A percentile compares a stretch with the other conserved stretches of the same genome.
phyloP scores from a whole-genome alignment of 1,140 invertebrate species.

The Pogonomyrmex barbatus region DNA sequence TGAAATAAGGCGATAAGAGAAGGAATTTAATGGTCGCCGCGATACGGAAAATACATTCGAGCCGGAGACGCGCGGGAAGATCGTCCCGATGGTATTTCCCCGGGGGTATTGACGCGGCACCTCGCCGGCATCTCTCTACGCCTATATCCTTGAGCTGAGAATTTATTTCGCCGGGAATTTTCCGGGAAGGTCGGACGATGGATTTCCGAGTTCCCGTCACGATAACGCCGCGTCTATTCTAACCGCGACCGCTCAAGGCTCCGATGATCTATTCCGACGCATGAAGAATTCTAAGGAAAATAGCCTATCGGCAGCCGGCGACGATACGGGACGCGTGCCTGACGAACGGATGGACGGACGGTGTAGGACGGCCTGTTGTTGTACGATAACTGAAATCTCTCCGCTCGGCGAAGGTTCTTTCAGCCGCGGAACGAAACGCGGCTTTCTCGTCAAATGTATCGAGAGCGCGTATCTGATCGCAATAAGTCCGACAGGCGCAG shows the following conservation, averaged over 20 bases:
- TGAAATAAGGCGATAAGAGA: not conserved
- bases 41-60: not conserved
- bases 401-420: not conserved
- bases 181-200: not conserved
- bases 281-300: not conserved
- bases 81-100: not conserved
- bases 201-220: conserved; percentile 26
- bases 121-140: not conserved
- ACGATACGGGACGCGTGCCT: not conserved
- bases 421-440: not conserved
- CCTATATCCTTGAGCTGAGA: not conserved
- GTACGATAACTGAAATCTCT: conserved; percentile 21
- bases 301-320: not conserved
- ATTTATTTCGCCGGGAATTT: not conserved
- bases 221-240: conserved; percentile 22
- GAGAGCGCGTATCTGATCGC: not conserved
- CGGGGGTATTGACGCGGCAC: not conserved
- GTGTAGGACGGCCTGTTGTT: not conserved
- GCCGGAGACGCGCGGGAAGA: not conserved
- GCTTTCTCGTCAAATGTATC: not conserved
- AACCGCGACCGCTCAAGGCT: conserved; percentile 24
- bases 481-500: not conserved
- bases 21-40: not conserved
- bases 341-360: not conserved
- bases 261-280: conserved; percentile 24